phyloP scores from a whole-genome alignment of 1,140 invertebrate genomes.

The Tyrophagus putrescentiae region DNA sequence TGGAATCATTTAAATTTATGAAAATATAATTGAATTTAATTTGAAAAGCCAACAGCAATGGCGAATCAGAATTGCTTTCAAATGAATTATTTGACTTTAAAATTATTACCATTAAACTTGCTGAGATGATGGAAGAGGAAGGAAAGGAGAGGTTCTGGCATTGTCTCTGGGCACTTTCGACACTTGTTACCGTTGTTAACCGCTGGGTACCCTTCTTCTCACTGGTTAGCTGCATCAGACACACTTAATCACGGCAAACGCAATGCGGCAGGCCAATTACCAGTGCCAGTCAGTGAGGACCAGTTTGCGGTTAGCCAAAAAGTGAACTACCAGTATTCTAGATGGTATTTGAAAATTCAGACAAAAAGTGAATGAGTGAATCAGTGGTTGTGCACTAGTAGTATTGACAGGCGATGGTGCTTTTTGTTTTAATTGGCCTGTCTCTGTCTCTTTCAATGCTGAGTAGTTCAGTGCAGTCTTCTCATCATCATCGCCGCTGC shows the following conservation, averaged over 20 bases:
- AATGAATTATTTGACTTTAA: slow-evolving; percentile 9
- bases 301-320: too few species aligned
- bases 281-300: neutral
- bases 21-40: slow-evolving; percentile 1
- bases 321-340: too few species aligned
- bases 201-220: too few species aligned
- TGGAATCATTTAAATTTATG: too few species aligned
- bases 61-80: too few species aligned
- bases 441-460: too few species aligned
- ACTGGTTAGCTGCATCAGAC: too few species aligned
- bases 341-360: too few species aligned
- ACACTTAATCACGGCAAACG: slow-evolving; percentile 10
- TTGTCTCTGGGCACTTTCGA: too few species aligned
- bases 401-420: slow-evolving; percentile 5
- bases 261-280: slow-evolving; percentile 10
- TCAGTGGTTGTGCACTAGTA: neutral
- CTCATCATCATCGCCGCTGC: neutral
- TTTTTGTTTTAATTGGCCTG: slow-evolving; percentile 16
- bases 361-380: slow-evolving; percentile 7
- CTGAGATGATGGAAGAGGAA: neutral
- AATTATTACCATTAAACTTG: neutral
- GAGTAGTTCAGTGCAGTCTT: neutral
- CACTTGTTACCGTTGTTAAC: too few species aligned
- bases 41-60: slow-evolving; percentile 10
- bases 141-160: neutral